phyloP scores from a whole-genome alignment of 2,888 invertebrate genomes.

The Orchesella flavescens region DNA sequence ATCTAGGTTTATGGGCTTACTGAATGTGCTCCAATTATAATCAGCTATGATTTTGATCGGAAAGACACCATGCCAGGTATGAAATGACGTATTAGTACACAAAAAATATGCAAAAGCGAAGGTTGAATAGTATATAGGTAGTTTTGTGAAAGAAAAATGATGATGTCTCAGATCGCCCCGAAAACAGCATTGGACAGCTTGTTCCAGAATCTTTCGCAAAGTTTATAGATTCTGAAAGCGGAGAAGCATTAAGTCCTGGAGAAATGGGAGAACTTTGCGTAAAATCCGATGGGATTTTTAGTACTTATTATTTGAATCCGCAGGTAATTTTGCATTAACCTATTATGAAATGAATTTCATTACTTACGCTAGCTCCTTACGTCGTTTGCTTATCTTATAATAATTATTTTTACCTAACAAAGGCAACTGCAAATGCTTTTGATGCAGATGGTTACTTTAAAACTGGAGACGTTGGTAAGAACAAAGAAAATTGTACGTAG shows the following conservation, averaged over 20 bases:
- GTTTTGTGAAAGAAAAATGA: too few species aligned
- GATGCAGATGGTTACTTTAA: conserved; percentile 64
- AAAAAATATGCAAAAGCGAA: too few species aligned
- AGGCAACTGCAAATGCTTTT: conserved; percentile 67
- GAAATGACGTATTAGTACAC: too few species aligned
- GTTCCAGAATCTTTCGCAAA: conserved; percentile 74
- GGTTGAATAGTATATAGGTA: too few species aligned
- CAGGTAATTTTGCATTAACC: too few species aligned
- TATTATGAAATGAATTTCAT: too few species aligned
- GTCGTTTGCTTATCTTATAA: too few species aligned
- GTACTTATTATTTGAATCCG: conserved; percentile 62
- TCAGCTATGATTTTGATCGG: too few species aligned
- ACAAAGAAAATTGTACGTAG: too few species aligned
- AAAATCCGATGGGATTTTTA: conserved; percentile 69
- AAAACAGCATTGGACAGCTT: conserved; percentile 44
- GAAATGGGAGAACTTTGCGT: conserved; percentile 76
- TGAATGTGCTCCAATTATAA: conserved; percentile 62
- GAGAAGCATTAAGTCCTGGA: conserved; percentile 73
- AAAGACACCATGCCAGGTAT: too few species aligned
- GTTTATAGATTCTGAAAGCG: conserved; percentile 72
- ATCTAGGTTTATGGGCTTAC: conserved; percentile 68
- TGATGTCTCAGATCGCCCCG: conserved; percentile 60
- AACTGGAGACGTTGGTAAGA: conserved; percentile 68
- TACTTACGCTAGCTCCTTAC: too few species aligned
- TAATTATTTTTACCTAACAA: background rate